Evolutionary conservation across 2,888 invertebrate species (phyloP), one percentile per base, ranked within the genome.

Genomic region (Choristoneura rosaceana): DNA sequence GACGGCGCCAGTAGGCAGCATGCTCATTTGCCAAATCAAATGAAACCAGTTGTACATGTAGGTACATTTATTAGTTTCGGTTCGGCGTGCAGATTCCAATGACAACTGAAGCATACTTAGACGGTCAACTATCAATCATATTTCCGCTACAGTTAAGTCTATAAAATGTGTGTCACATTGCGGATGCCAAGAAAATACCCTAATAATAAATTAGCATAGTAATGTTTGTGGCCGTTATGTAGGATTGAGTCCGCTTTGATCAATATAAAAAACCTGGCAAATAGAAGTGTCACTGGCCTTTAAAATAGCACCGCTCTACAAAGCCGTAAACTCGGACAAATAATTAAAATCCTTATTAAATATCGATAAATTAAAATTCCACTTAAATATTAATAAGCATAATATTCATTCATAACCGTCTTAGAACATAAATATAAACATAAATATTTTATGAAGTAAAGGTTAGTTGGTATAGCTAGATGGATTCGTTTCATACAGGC

Each of bases 181-280:
- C 92, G 91, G 91, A 91, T 92, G 90, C 85, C 86, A 86, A 90
- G 90, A 90, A 92, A 91, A 90, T 90, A 92, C 90, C 91, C 89
- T 88, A 90, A 92, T 90, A 92, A 93, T 92, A 91, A 92, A 94
- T 93, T 93, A 89, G 90, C 93, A 93, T 93, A 93, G 89, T 92
- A 91, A 92, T 92, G 90, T 87, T 86, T 84, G 84, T 78, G 78
- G 88, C 93, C 93, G 93, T 93, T 93, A 93, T 89, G 82, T 88
- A 83, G 89, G 90, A 91, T 92, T 90, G 91, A 88, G 90, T 84
- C 84, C 91, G 86, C 81, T 85, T 90, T 92, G 90, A 91, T 93
- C 91, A 92, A 88, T 88, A 83, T 86, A 88, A 52, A 52, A 89
- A 85, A 90, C 76, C 73, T 74, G 89, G 88, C 89, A 88, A 87